These are phyloP conservation scores for Stegophylla sp. DNA, from an alignment of 2,888 invertebrate genomes.

Conservation along the genomic window DNA sequence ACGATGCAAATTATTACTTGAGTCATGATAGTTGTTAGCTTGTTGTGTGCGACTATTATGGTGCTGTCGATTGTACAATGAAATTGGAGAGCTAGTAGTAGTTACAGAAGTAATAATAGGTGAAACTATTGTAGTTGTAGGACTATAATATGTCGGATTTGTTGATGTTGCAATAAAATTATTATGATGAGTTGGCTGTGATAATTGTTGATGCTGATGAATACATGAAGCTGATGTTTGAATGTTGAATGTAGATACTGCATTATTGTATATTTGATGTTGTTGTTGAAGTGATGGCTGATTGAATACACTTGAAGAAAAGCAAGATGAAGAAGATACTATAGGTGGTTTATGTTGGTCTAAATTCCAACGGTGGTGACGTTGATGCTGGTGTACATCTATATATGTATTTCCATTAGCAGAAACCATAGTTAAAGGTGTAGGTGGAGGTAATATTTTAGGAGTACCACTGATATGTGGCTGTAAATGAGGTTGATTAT, in stretches of 20 bases:
- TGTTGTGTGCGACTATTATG: slow-evolving; percentile 1
- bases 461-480: slow-evolving; percentile 15
- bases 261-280: slow-evolving; percentile 64
- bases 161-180: slow-evolving; percentile 10
- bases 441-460: slow-evolving; percentile 14
- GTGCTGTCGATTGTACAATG: not conserved
- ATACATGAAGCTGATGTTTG: slow-evolving; percentile 66
- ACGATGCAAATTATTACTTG: not conserved
- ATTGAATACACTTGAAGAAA: slow-evolving; percentile 27
- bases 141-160: slow-evolving; percentile 28
- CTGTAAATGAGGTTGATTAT: slow-evolving; percentile 30
- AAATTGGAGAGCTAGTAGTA: not conserved
- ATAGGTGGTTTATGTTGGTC: slow-evolving; percentile 32
- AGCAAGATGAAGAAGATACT: slow-evolving; percentile 36
- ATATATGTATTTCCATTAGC: slow-evolving; percentile 32
- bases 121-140: slow-evolving; percentile 62
- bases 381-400: slow-evolving; percentile 33
- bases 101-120: slow-evolving; percentile 70
- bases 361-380: slow-evolving; percentile 33
- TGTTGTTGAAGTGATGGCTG: slow-evolving; percentile 61
- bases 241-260: slow-evolving; percentile 63
- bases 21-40: not conserved
- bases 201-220: slow-evolving; percentile 65
- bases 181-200: slow-evolving; percentile 34
- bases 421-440: slow-evolving; percentile 34